A percentile compares a stretch with the other conserved stretches of the same genome.
Conservation (phyloP, 2,797 vertebrate species). For the Synaphobranchus kaupii region DNA sequence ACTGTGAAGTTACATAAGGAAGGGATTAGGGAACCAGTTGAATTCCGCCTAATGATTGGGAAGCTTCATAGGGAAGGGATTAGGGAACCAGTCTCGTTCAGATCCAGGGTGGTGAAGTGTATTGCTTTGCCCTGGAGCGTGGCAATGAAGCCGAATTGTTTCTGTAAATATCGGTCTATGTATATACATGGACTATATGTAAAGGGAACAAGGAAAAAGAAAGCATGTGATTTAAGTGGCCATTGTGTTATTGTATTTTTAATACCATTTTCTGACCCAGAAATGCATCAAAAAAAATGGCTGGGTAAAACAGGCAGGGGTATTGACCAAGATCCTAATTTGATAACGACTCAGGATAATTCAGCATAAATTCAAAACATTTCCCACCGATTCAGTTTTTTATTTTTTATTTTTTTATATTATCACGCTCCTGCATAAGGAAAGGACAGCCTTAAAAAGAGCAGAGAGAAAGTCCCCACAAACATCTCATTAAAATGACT, state of each 20-base stretch:
- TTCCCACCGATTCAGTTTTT: background rate
- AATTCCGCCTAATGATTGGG: background rate
- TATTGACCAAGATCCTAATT: background rate
- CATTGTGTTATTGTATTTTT: background rate
- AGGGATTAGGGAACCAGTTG: background rate
- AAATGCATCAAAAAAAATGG: background rate
- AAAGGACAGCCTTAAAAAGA: background rate
- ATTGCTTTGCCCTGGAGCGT: background rate
- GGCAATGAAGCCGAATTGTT: background rate
- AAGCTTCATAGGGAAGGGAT: background rate
- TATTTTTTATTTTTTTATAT: background rate
- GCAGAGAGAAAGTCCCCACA: background rate
- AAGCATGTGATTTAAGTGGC: background rate
- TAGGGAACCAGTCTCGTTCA: background rate
- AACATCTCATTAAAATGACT: background rate
- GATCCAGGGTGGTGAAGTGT: background rate
- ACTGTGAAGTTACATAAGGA: background rate
- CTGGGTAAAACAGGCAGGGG: background rate
- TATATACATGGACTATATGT: background rate
- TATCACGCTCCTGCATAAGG: background rate
- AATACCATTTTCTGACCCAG: background rate
- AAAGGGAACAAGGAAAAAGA: background rate
- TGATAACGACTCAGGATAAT: background rate
- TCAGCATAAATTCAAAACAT: background rate
- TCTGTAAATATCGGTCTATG: background rate